A percentile compares a stretch with the other conserved stretches of the same genome.
Evolutionary conservation across 2,797 vertebrate genomes (phyloP).

Genomic region (Syngnathus rostellatus): DNA sequence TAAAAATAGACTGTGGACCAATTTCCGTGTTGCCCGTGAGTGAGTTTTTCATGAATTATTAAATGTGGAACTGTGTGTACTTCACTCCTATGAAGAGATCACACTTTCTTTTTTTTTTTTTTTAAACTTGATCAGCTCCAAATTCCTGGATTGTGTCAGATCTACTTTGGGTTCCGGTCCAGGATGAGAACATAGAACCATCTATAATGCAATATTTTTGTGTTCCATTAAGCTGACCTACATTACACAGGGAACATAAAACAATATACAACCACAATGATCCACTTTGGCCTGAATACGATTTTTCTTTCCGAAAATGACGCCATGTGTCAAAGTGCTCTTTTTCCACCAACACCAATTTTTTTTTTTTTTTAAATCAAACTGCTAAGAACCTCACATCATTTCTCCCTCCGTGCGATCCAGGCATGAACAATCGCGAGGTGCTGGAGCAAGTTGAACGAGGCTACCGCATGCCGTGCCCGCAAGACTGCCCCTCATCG

Average conservation of each 20-base stretch:
- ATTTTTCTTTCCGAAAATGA: not conserved
- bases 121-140: too few species aligned
- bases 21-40: not conserved
- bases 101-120: not conserved
- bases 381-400: not conserved
- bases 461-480: constrained; percentile 96
- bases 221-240: not conserved
- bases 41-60: constrained; percentile 8
- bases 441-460: constrained; percentile 98
- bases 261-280: not conserved
- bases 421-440: constrained; percentile 99
- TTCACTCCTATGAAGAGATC: not conserved
- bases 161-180: too few species aligned
- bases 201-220: too few species aligned
- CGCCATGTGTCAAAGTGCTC: not conserved
- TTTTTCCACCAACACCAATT: not conserved
- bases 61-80: not conserved
- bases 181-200: too few species aligned
- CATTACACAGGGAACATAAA: not conserved
- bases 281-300: not conserved
- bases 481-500: constrained; percentile 95
- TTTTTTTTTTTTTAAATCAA: too few species aligned
- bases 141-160: too few species aligned
- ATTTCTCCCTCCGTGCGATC: not conserved
- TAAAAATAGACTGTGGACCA: constrained; percentile 6